Conservation (phyloP, 2,888 invertebrate species). For the Drosophila stalkeri region DNA sequence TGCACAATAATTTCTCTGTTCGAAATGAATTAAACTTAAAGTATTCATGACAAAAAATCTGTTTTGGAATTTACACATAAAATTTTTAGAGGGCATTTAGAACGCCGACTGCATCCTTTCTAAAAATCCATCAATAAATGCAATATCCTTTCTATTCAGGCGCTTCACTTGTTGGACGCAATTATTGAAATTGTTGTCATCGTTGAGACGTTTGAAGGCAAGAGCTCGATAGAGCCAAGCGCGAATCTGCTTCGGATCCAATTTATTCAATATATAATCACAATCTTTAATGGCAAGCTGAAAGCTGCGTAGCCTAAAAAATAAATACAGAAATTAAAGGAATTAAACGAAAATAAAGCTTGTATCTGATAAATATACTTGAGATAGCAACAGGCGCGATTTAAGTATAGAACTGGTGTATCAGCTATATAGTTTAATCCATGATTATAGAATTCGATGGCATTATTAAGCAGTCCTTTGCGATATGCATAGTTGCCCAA, state of each 20-base stretch:
- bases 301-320: conserved; percentile 45
- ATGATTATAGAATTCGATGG: conserved; percentile 46
- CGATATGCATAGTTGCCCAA: conserved; percentile 58
- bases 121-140: conserved; percentile 54
- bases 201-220: conserved; percentile 43
- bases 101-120: conserved; percentile 38
- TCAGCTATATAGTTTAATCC: conserved; percentile 52
- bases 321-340: too few relatives aligned
- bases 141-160: conserved; percentile 9
- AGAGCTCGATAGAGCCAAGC: conserved; percentile 66
- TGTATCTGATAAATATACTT: conserved; percentile 34
- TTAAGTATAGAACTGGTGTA: conserved; percentile 63
- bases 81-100: not conserved
- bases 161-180: conserved; percentile 35
- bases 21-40: not conserved
- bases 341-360: not conserved
- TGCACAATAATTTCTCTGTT: not conserved
- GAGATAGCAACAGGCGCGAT: conserved; percentile 60
- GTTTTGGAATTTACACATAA: not conserved
- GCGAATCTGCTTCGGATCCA: conserved; percentile 47
- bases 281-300: conserved; percentile 56
- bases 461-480: conserved; percentile 22
- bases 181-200: conserved; percentile 50
- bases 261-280: conserved; percentile 41
- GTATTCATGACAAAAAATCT: too few relatives aligned